Conservation (phyloP, 2,888 invertebrate species). For the Pyrgus malvae region DNA sequence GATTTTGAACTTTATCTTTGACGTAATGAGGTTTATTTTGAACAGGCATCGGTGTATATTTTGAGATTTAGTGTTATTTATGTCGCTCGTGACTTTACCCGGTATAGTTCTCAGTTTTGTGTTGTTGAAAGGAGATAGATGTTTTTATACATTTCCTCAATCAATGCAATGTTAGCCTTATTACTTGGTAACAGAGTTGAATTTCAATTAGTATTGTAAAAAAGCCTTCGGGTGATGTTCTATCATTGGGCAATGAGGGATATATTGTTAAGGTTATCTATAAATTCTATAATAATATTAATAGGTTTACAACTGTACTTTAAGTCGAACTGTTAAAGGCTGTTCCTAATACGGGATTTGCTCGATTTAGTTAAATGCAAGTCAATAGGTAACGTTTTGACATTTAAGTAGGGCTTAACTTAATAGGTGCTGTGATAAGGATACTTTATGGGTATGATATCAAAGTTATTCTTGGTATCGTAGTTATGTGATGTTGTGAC, state of each 20-base stretch:
- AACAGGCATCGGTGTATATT: constrained; percentile 34
- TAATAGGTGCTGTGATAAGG: not conserved
- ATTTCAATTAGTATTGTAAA: constrained; percentile 25
- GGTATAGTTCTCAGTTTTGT: constrained; percentile 63
- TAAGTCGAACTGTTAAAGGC: not conserved
- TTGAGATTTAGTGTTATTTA: constrained; percentile 68
- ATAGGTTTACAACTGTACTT: constrained; percentile 37
- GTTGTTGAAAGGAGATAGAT: constrained; percentile 65
- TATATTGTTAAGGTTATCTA: constrained; percentile 31
- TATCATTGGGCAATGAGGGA: constrained; percentile 58
- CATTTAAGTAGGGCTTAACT: too few species aligned
- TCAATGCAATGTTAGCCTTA: constrained; percentile 34
- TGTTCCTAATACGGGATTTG: not conserved
- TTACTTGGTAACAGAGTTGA: constrained; percentile 28
- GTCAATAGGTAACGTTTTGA: too few species aligned
- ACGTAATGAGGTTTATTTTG: constrained; percentile 40
- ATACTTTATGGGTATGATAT: not conserved
- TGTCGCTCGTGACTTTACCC: constrained; percentile 74
- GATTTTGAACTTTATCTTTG: constrained; percentile 40
- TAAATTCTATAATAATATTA: constrained; percentile 44
- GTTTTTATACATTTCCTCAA: constrained; percentile 32
- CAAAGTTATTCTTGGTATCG: too few species aligned
- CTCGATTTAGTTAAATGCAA: not conserved
- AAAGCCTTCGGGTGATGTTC: constrained; percentile 47
- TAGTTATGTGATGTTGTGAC: too few species aligned